These are phyloP conservation scores for Meleagris gallopavo DNA, from an alignment of 2,113 vertebrate genomes.

Conservation along the genomic window DNA sequence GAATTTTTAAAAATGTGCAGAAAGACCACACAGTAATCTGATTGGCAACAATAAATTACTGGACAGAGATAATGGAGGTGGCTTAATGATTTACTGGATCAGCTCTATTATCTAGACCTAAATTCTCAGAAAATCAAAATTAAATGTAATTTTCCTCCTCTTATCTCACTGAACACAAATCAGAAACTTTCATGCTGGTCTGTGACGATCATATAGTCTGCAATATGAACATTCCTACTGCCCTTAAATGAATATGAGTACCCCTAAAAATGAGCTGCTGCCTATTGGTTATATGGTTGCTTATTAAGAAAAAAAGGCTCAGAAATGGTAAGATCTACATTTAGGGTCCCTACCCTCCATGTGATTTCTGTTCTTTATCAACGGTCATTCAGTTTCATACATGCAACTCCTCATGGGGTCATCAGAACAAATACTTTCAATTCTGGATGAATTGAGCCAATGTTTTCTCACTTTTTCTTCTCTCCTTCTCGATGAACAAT, in stretches of 20 bases:
- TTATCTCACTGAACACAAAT: neutral
- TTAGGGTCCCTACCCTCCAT: neutral
- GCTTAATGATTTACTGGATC: neutral
- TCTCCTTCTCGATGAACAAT: neutral
- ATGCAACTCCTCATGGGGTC: neutral
- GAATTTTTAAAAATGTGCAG: neutral
- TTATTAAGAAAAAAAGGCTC: neutral
- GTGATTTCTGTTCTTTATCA: neutral
- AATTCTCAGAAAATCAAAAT: neutral
- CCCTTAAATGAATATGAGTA: neutral
- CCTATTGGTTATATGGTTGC: neutral
- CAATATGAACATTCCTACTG: neutral
- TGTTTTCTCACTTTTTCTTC: neutral
- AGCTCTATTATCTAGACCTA: neutral
- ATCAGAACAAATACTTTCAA: neutral
- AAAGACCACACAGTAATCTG: neutral
- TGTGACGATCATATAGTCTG: neutral
- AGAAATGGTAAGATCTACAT: neutral
- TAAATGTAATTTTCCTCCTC: neutral
- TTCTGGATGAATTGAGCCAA: neutral
- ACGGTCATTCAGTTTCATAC: neutral
- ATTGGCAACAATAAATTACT: neutral
- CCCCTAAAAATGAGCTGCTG: neutral
- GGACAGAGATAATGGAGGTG: neutral
- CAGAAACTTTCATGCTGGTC: neutral